phyloP scores from a whole-genome alignment of 2,113 vertebrate species.

The Felis chaus region DNA sequence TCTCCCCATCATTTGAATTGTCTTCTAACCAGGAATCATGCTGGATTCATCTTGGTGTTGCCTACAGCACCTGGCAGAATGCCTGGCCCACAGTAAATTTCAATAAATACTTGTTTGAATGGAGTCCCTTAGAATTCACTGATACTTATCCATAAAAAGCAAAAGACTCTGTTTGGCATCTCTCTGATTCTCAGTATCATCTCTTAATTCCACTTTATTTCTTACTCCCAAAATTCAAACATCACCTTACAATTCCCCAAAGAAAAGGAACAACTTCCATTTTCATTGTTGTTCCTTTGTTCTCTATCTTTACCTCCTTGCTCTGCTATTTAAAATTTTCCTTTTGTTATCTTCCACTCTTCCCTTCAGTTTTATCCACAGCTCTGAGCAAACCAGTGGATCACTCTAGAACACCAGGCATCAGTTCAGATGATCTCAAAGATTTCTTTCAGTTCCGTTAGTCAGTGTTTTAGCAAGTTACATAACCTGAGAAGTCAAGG shows the following conservation, averaged over 20 bases:
- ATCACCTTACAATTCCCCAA: slow-evolving; percentile 42
- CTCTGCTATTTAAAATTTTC: neutral
- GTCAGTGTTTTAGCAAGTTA: neutral
- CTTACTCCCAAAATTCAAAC: slow-evolving; percentile 62
- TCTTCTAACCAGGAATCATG: slow-evolving; percentile 39
- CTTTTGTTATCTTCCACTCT: neutral
- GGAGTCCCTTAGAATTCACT: slow-evolving; percentile 54
- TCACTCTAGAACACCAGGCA: neutral
- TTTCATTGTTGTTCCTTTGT: neutral
- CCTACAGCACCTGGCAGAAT: neutral
- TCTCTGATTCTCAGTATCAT: slow-evolving; percentile 60
- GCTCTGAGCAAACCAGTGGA: neutral
- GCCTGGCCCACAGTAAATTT: slow-evolving; percentile 20
- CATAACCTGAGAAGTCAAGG: slow-evolving; percentile 22
- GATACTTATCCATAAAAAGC: slow-evolving; percentile 25
- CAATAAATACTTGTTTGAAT: slow-evolving; percentile 53
- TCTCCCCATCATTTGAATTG: neutral
- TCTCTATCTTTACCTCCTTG: neutral
- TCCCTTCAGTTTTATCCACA: neutral
- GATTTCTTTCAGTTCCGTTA: neutral
- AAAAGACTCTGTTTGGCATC: slow-evolving; percentile 24
- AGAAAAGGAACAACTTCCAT: slow-evolving; percentile 17
- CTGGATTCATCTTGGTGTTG: neutral
- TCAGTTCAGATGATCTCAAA: neutral
- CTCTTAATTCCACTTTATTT: slow-evolving; percentile 56